These are phyloP conservation scores for Acanthosepion lycidas DNA, from an alignment of 2,888 invertebrate species.

Conservation along the genomic window DNA sequence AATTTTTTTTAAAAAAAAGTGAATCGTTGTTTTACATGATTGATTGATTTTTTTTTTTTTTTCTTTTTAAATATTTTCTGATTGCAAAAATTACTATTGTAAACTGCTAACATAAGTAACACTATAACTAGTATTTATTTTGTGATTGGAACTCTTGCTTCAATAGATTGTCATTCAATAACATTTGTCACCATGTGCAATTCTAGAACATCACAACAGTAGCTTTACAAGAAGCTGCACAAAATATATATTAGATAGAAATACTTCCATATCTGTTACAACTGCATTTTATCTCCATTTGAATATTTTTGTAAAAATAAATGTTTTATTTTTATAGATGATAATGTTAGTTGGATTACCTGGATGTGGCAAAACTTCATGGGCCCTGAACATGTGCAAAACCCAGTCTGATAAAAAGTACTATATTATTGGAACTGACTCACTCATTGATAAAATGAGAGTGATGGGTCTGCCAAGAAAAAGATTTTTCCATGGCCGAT, in stretches of 20 bases:
- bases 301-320: not conserved
- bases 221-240: not conserved
- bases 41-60: not conserved
- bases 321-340: constrained; percentile 74
- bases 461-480: constrained; percentile 89
- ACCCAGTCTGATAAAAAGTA: constrained; percentile 86
- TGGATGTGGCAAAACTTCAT: constrained; percentile 91
- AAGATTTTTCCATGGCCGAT: constrained; percentile 84
- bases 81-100: not conserved
- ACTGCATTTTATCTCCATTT: not conserved
- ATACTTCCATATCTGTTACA: no score
- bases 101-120: no score
- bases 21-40: not conserved
- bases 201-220: not conserved
- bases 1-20: no score
- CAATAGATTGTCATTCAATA: not conserved
- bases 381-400: constrained; percentile 84
- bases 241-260: no score
- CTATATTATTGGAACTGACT: constrained; percentile 88
- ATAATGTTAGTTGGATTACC: constrained; percentile 94
- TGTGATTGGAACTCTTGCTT: not conserved
- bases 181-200: not conserved
- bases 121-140: not conserved
- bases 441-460: constrained; percentile 90
- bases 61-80: not conserved